Conservation (phyloP, 35 echinoderm and acorn worm species). For the Diadema setosum region DNA sequence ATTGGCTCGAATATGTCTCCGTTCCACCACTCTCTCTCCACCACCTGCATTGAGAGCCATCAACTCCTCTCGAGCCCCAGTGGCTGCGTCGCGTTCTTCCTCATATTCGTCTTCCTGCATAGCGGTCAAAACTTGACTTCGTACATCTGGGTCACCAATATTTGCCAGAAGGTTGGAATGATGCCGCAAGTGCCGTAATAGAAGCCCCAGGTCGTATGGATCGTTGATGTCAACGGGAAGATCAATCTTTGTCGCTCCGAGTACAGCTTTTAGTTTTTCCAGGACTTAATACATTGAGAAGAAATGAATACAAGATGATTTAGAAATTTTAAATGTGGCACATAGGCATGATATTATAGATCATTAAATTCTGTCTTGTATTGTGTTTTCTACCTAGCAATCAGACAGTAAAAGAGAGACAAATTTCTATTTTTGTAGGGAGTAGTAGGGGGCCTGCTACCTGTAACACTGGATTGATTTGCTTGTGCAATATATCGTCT, state of each 20-base stretch:
- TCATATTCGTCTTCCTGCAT: conserved; percentile 58
- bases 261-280: conserved; percentile 59
- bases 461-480: too few relatives aligned
- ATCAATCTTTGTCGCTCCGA: conserved; percentile 78
- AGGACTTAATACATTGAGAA: conserved; percentile 24
- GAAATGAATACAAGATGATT: not conserved
- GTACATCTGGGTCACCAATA: conserved; percentile 69
- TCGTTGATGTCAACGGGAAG: conserved; percentile 90
- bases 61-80: not conserved
- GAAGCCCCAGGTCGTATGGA: conserved; percentile 80
- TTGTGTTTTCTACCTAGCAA: too few relatives aligned
- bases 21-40: too few relatives aligned
- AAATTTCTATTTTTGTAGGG: too few relatives aligned
- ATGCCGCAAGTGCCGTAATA: conserved; percentile 78
- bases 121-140: conserved; percentile 44
- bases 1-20: too few relatives aligned
- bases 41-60: too few relatives aligned
- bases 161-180: conserved; percentile 76
- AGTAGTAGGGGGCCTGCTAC: too few relatives aligned
- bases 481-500: too few relatives aligned
- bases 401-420: too few relatives aligned
- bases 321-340: too few relatives aligned
- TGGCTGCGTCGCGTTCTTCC: not conserved
- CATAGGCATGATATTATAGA: too few relatives aligned
- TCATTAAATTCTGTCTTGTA: too few relatives aligned